Evolutionary conservation across 2,113 vertebrate species (phyloP).

Genomic region (Crotophaga sulcirostris): DNA sequence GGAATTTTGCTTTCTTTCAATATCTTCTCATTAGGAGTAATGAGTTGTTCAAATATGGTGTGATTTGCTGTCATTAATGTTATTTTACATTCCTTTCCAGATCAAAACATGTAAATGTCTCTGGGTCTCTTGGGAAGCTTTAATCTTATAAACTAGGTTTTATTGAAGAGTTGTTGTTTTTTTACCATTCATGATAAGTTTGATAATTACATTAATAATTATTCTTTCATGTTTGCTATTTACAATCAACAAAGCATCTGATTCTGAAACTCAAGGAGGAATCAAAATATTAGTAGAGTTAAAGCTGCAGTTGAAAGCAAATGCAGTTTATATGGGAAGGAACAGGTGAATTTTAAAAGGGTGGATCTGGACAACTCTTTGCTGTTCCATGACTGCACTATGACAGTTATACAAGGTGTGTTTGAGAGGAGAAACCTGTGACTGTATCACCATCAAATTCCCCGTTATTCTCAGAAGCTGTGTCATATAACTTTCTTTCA

Average conservation of each 20-base stretch:
- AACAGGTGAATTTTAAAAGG: background rate
- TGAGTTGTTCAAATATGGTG: background rate
- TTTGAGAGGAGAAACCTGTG: background rate
- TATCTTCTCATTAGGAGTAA: background rate
- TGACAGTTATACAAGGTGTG: background rate
- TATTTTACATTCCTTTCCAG: background rate
- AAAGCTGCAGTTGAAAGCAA: background rate
- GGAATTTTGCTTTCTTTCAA: background rate
- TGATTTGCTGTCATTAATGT: background rate
- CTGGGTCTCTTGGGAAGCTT: constrained; percentile 38
- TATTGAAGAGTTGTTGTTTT: constrained; percentile 22
- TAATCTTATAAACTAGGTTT: constrained; percentile 53
- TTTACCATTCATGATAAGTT: constrained; percentile 3
- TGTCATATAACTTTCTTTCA: background rate
- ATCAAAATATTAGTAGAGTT: background rate
- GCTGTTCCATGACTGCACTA: rapidly evolving
- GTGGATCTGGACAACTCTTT: background rate
- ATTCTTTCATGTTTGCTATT: constrained; percentile 58
- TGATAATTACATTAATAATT: constrained; percentile 64
- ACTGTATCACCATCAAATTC: rapidly evolving
- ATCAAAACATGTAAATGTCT: constrained; percentile 54
- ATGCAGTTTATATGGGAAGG: background rate
- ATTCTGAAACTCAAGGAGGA: constrained; percentile 22
- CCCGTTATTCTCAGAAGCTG: background rate
- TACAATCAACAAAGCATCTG: constrained; percentile 18